Evolutionary conservation across 2,113 vertebrate genomes (phyloP).

Genomic region (Leucoraja erinaceus): DNA sequence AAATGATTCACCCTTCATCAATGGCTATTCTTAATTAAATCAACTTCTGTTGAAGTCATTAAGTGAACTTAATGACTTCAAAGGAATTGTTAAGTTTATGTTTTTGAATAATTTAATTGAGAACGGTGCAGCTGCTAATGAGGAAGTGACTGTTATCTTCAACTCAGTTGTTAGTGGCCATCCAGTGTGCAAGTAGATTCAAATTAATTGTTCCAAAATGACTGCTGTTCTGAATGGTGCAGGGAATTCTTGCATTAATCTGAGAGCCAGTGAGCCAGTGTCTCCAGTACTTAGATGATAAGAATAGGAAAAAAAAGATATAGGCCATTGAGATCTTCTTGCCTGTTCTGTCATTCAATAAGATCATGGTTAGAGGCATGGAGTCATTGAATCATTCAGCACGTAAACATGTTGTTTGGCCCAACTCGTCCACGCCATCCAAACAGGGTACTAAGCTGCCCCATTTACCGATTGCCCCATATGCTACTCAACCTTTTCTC

Average conservation of each 20-base stretch:
- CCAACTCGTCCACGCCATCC: too few species aligned
- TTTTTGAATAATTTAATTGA: not conserved
- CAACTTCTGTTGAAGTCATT: slow-evolving; percentile 3
- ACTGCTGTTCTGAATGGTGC: not conserved
- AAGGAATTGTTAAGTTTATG: slow-evolving; percentile 22
- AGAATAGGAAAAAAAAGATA: too few species aligned
- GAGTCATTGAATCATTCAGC: too few species aligned
- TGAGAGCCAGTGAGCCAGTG: not conserved
- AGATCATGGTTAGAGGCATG: too few species aligned
- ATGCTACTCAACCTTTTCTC: too few species aligned
- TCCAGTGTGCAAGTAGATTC: not conserved
- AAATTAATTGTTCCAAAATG: slow-evolving; percentile 6
- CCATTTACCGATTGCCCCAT: too few species aligned
- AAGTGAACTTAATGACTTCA: slow-evolving; percentile 1
- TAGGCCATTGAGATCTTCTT: too few species aligned
- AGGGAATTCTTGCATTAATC: not conserved
- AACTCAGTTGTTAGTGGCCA: not conserved
- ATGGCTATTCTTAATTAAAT: not conserved
- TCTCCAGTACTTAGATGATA: not conserved
- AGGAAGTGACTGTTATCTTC: not conserved
- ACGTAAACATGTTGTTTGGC: too few species aligned
- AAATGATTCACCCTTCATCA: not conserved
- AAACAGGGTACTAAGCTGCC: too few species aligned
- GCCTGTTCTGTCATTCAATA: too few species aligned
- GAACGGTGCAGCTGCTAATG: not conserved